A percentile compares a stretch with the other conserved stretches of the same genome.
Conservation (phyloP, 2,888 invertebrate species). For the Xanthostigma xanthostigma region DNA sequence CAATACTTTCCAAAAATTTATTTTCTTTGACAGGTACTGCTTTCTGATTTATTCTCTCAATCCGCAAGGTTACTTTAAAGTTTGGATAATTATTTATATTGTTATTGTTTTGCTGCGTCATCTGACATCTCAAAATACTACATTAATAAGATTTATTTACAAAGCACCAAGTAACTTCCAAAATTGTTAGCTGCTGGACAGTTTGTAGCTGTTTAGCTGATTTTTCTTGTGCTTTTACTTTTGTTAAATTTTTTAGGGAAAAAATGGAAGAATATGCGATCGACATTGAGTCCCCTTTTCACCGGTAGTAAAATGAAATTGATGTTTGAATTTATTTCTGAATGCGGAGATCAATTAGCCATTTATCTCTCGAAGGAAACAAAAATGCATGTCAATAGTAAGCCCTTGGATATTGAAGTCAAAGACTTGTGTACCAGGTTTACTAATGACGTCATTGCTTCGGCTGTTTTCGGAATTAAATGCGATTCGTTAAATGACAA, state of each 20-base stretch:
- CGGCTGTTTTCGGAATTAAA: slow-evolving; percentile 10
- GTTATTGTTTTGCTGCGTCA: too few relatives aligned
- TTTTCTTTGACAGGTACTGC: slow-evolving; percentile 15
- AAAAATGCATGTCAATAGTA: neutral
- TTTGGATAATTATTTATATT: too few relatives aligned
- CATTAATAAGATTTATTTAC: too few relatives aligned
- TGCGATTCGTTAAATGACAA: slow-evolving; percentile 9
- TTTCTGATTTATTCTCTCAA: too few relatives aligned
- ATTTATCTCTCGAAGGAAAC: slow-evolving; percentile 3
- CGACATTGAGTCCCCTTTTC: neutral
- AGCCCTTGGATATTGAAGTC: slow-evolving; percentile 7
- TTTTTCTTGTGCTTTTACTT: too few relatives aligned
- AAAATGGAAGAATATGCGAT: neutral
- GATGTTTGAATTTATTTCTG: neutral
- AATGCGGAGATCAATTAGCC: neutral
- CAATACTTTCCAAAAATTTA: slow-evolving; percentile 15
- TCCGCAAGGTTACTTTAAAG: too few relatives aligned
- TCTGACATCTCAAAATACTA: too few relatives aligned
- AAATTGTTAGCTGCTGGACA: too few relatives aligned
- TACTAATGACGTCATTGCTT: slow-evolving; percentile 12
- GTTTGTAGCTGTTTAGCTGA: too few relatives aligned
- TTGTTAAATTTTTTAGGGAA: neutral
- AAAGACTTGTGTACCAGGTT: slow-evolving; percentile 10
- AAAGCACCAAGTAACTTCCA: too few relatives aligned
- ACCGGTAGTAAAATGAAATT: neutral